Evolutionary conservation across 1,140 invertebrate genomes (phyloP).

Genomic region (Xylocopa sonorina): DNA sequence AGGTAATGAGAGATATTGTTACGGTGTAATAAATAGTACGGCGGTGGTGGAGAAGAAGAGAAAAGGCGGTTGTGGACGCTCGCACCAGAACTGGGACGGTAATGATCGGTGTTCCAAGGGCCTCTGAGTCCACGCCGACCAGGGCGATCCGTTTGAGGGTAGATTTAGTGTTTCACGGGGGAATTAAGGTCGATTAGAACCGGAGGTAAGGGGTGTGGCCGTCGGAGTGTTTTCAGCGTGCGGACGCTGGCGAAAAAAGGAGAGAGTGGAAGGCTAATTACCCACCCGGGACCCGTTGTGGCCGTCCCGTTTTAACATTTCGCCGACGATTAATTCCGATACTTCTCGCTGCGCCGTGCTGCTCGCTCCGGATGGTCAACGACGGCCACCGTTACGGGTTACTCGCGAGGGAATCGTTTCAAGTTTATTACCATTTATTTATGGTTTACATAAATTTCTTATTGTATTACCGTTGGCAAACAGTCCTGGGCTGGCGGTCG

Average conservation of each 20-base stretch:
- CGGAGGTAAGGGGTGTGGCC: background rate
- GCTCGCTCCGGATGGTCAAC: too few relatives aligned
- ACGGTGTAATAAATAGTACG: conserved; percentile 47
- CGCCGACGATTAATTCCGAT: background rate
- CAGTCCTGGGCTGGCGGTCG: too few relatives aligned
- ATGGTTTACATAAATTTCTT: too few relatives aligned
- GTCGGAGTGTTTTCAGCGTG: background rate
- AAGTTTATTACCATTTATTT: too few relatives aligned
- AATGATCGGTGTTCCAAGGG: conserved; percentile 43
- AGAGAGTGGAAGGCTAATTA: background rate
- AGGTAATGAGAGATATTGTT: conserved; percentile 54
- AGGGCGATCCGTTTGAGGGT: conserved; percentile 13
- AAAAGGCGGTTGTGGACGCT: background rate
- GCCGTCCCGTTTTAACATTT: background rate
- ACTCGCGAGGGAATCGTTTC: too few relatives aligned
- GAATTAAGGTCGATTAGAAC: conserved; percentile 26
- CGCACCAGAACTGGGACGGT: background rate
- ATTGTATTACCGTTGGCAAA: too few relatives aligned
- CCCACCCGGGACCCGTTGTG: too few relatives aligned
- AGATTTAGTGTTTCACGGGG: conserved; percentile 33
- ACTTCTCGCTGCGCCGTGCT: too few relatives aligned
- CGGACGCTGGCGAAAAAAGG: background rate
- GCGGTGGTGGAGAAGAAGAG: conserved; percentile 17
- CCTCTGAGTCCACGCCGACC: too few relatives aligned
- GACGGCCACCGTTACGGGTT: too few relatives aligned